Base-by-base conservation (phyloP, 2,113 vertebrate species). In the Strix aluco region DNA sequence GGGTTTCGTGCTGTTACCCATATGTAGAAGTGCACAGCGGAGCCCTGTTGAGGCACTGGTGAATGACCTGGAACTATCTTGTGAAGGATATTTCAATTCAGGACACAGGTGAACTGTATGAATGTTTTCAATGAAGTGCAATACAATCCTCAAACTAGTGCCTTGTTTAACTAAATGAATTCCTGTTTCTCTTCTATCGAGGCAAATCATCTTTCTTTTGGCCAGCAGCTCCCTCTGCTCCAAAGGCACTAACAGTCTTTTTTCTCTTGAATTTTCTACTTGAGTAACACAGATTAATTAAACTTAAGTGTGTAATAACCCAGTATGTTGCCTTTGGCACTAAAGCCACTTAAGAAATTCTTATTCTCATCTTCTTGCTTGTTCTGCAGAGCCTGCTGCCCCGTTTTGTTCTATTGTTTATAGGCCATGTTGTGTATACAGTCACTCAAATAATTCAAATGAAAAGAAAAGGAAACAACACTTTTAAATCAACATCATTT, bases 51-150 rank as follows among this genome's bases (percentile, higher is more conserved):
- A 81, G 85, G 88, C 2, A 1, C 66, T 73, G 32, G 46, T 61
- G 81, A 94, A 71, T 79, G 87, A 86, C 80, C 89, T 92, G 95
- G 70, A 96, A 89, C 84, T 87, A n/a, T 80, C 89, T 91, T 27
- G 58, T 87, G 81, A 87, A 90, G 94, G 78, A 66, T 94, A 82
- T 91, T 92, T 85, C 83, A 77, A 40, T 62, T 40, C n/a, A 80
- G 74, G 87, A 62, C 74, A 66, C 42, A 86, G 71, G 29, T 83
- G 86, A 90, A 83, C 32, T 47, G 32, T 32, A 51, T 13, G 67
- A 88, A 62, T 59, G 13, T 67, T 88, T 90, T 82, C 81, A 66
- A 12, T 62, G 58, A 91, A 81, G 42, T 62, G 51, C n/a, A 80
- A 40, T 73, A 11, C 26, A 77, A 27, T 47, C 67, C 46, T 85